Evolutionary conservation across 2,797 vertebrate species (phyloP), one percentile per base, ranked within the genome.

Genomic region (Muscicapa striata): DNA sequence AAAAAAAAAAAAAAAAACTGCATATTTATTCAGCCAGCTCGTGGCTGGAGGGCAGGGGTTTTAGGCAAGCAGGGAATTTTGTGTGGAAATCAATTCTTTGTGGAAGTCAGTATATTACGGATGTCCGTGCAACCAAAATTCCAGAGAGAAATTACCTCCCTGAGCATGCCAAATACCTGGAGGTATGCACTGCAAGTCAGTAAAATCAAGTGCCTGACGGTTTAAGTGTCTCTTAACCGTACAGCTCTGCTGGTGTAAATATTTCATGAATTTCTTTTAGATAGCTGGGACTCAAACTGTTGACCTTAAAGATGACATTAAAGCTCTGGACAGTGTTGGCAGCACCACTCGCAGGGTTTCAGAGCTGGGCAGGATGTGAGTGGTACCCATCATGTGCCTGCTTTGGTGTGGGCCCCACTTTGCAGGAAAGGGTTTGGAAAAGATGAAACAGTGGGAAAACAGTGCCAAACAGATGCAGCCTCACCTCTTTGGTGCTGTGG

Each of bases 11-110:
- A 61, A 20, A 55, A 55, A 55, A 21, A 14, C 83, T 87, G 90
- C 95, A 95, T 96, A 97, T 97, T 97, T 97, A 97, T 97, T 89
- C 95, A 96, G 94, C 89, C 96, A 93, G 95, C 85, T 52, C 36
- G 70, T 85, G 77, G 96, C 96, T 95, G 93, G 82, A 92, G 78
- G 96, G 94, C 96, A 97, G 96, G 76, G 87, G 96, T 95, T 98
- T 98, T 97, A 98, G 97, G 97, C 97, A 97, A 97, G 97, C 90
- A 97, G 96, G 97, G 97, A 97, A 98, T 98, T 98, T 97, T 97
- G 97, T 98, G 97, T 97, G 97, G 96, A 98, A 98, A 98, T 98
- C 97, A 97, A 97, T 98, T 98, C 95, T 98, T 97, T 97, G 96
- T 94, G 84, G 97, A 97, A 97, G 97, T 97, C 97, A 97, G 91